Conservation (phyloP, 2,113 vertebrate genomes). For the Sitta europaea region DNA sequence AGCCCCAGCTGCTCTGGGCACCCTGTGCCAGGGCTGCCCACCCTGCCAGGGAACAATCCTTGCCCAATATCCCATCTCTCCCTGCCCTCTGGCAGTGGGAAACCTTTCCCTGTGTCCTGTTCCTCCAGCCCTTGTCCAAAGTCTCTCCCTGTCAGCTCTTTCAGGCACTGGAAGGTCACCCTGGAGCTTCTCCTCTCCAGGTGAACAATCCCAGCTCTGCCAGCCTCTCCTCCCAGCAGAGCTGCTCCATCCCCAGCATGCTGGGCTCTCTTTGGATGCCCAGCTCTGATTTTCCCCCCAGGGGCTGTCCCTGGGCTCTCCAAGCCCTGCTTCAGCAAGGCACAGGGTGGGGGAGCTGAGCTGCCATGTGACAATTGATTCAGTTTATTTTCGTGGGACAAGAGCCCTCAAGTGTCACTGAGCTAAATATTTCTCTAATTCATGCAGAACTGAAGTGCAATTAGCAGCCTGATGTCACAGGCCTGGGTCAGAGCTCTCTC, state of each 20-base stretch:
- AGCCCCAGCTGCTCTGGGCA: background rate
- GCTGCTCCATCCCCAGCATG: background rate
- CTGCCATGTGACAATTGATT: background rate
- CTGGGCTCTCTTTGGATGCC: background rate
- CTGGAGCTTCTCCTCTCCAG: background rate
- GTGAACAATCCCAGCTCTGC: background rate
- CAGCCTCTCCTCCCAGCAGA: background rate
- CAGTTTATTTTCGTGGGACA: background rate
- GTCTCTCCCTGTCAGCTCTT: background rate
- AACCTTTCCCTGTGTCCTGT: background rate
- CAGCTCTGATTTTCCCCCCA: background rate
- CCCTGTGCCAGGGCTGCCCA: background rate
- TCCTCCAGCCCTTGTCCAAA: background rate
- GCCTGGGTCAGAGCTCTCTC: background rate
- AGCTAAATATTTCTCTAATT: constrained; percentile 42
- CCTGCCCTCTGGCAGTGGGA: background rate
- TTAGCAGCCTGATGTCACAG: background rate
- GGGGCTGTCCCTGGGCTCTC: background rate
- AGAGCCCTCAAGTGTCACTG: background rate
- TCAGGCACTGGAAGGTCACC: background rate
- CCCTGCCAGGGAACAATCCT: background rate
- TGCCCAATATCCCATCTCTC: background rate
- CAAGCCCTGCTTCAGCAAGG: background rate
- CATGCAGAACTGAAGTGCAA: background rate
- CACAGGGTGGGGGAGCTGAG: background rate